Conservation (phyloP, 2,888 invertebrate species). For the Scaeva pyrastri region DNA sequence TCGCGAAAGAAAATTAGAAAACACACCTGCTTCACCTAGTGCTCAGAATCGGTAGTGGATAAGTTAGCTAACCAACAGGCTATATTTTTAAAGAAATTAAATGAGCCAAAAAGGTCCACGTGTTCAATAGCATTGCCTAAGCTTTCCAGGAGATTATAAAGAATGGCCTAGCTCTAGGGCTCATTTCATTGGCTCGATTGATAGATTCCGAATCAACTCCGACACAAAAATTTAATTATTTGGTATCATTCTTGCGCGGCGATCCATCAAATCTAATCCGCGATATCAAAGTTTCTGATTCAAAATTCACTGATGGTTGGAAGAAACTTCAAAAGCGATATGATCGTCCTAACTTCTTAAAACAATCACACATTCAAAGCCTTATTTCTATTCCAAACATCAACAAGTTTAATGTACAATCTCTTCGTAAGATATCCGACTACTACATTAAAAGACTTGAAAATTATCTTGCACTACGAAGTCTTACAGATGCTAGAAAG, state of each 20-base stretch:
- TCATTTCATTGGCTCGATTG: constrained; percentile 1
- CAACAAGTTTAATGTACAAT: not conserved
- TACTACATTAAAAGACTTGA: constrained; percentile 14
- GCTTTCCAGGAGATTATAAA: constrained; percentile 15
- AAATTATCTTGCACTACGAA: constrained; percentile 15
- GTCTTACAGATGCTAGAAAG: constrained; percentile 3
- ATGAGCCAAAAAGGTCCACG: not conserved
- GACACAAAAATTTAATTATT: constrained; percentile 12
- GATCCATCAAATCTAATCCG: not conserved
- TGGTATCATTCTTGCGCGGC: no score
- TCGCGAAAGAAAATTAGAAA: not conserved
- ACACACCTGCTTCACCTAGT: not conserved
- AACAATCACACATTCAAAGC: constrained; percentile 3
- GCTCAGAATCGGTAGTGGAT: not conserved
- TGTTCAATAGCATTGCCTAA: not conserved
- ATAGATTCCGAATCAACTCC: not conserved
- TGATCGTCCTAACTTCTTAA: not conserved
- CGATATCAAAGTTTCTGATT: not conserved
- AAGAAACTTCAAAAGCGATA: not conserved
- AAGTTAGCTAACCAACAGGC: not conserved
- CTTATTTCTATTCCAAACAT: constrained; percentile 3
- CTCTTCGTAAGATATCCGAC: constrained; percentile 32
- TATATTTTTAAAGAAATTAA: no score
- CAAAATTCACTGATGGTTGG: not conserved
- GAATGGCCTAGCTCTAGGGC: not conserved